Base-by-base conservation (phyloP, 2,113 vertebrate genomes). In the Alethe castanea region DNA sequence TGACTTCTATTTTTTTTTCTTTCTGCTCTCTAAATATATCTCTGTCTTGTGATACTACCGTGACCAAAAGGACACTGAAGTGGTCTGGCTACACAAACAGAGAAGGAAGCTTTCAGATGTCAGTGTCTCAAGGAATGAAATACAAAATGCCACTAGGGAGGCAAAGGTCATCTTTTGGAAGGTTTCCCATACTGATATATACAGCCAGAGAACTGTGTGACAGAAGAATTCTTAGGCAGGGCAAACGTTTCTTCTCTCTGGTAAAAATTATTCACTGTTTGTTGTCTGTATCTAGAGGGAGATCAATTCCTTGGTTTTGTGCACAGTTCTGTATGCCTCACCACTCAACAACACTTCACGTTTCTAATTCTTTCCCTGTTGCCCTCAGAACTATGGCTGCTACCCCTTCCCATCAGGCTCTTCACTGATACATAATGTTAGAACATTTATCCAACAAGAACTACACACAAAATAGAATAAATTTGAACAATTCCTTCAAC, bases 51-150 rank as follows among this genome's bases (percentile, higher is more conserved):
- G 45, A 78, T 87, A 54, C 54, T 73, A 35, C 48, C 33, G 61
- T 29, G 47, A 86, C 47, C 52, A 59, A 90, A 80, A 86, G 40
- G 53, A 88, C 53, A 72, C 26, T 76, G 53, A 84, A 81, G 70
- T 59, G 29, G 62, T 86, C 59, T 80, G 57, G 66, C 76, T 62
- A 67, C 42, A 66, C 29, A 90, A 87, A 91, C 36, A 71, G 23
- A 88, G 67, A n/a, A 66, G 36, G 48, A 88, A 20, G n/a, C 25
- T 81, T 96, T 94, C 80, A 96, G 80, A 92, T 74, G 42, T 61
- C 67, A 77, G n/a, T 50, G n/a, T 88, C 40, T 83, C 36, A 45
- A 48, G 35, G 26, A 88, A 80, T 59, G 80, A 90, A 79, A 77
- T 47, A 94, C 44, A 86, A 89, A 88, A 83, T 84, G n/a, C 56